phyloP scores from a whole-genome alignment of 2,797 vertebrate genomes.

The Iguana delicatissima region DNA sequence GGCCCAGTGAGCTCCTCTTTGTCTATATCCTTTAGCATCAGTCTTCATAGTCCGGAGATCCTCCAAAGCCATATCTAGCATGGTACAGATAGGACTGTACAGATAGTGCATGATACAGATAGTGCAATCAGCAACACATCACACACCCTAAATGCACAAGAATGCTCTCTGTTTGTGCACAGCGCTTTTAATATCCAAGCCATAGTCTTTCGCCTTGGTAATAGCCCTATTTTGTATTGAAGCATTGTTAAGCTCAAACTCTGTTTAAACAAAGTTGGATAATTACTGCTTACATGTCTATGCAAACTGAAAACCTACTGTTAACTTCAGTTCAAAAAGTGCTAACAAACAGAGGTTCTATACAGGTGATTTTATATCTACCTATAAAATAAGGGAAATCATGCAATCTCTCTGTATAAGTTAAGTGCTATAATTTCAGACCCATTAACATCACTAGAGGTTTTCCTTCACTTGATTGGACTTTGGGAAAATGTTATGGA shows the following conservation, averaged over 20 bases:
- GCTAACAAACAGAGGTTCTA: not conserved
- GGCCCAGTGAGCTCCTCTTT: not conserved
- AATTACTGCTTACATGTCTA: not conserved
- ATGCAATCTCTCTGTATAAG: not conserved
- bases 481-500: not conserved
- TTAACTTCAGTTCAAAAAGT: slow-evolving; percentile 8
- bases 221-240: not conserved
- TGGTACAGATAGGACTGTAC: not conserved
- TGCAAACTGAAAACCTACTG: not conserved
- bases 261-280: not conserved
- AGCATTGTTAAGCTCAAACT: not conserved
- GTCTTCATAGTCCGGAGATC: not conserved
- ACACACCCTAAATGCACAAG: not conserved
- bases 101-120: too few species aligned
- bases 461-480: not conserved
- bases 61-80: not conserved
- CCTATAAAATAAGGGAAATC: not conserved
- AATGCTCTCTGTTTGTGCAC: not conserved
- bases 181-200: not conserved
- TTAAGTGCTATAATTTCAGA: not conserved
- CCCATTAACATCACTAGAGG: not conserved
- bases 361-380: not conserved
- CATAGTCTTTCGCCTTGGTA: not conserved
- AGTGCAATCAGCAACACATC: not conserved
- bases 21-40: not conserved